Base-by-base conservation (phyloP, 2,888 invertebrate species). In the Dinocampus coccinellae region DNA sequence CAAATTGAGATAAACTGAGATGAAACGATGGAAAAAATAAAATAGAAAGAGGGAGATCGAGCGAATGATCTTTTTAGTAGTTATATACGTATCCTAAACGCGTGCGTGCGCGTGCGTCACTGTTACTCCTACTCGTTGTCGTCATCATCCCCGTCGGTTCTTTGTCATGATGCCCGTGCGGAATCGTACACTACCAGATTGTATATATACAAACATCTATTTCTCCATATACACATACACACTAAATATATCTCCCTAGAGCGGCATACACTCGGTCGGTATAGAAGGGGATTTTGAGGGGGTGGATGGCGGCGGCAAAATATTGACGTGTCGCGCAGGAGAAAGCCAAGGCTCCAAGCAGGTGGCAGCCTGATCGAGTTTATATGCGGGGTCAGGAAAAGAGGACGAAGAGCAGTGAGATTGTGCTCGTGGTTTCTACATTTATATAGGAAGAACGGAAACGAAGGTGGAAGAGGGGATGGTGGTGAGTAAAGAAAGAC, bases 251-350 rank as follows among this genome's bases (percentile, higher is more conserved):
- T 47, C 7, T 4, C 29, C n/a, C n/a, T n/a, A n/a, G n/a, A n/a
- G n/a, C n/a, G n/a, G n/a, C n/a, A n/a, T n/a, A n/a, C n/a, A n/a
- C 75, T 72, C 72, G 33, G 72, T 73, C 72, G 74, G 74, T 74
- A 76, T 66, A 67, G 34, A 55, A 60, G 69, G 22, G 57, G 16
- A n/a, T n/a, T 7, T 60, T 58, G 69, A 69, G 65, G 57, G 70
- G 68, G 70, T 60, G 57, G 69, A 69, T 61, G 57, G 70, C 66
- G 70, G 76, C 65, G 73, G 74, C 74, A 79, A 82, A 72, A 84
- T 84, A 84, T 84, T 82, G 84, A 84, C 84, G 84, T 80, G 79
- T 77, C 77, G 81, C 80, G 80, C 79, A 83, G 78, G 82, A 82
- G 82, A 81, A 77, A 79, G 80, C 79, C 75, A 80, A 82, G 81